A percentile compares a stretch with the other conserved stretches of the same genome.
phyloP scores from a whole-genome alignment of 2,113 vertebrate species.

The Benitochromis conjunctus region DNA sequence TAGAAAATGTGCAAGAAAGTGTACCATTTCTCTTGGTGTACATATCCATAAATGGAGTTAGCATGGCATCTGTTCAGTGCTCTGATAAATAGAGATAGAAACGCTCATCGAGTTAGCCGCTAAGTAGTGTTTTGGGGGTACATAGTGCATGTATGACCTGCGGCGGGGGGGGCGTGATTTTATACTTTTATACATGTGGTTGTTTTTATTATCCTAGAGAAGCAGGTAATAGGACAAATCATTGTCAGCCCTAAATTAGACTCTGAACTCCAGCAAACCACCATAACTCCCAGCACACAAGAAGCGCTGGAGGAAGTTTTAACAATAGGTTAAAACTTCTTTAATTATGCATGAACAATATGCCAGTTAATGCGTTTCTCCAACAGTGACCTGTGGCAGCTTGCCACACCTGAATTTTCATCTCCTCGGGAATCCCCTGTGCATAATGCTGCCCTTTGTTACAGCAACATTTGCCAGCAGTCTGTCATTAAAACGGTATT shows the following conservation, averaged over 20 bases:
- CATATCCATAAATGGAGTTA: neutral
- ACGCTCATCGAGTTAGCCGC: neutral
- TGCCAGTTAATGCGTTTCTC: neutral
- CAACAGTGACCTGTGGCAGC: neutral
- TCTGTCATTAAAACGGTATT: neutral
- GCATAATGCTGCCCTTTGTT: neutral
- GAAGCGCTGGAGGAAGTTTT: neutral
- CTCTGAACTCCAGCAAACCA: neutral
- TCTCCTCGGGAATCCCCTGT: neutral
- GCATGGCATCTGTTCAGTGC: neutral
- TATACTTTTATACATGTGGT: neutral
- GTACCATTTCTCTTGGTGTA: neutral
- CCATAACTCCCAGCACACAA: neutral
- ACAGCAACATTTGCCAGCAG: neutral
- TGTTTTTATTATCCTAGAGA: neutral
- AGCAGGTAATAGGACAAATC: neutral
- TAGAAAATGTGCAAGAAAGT: neutral
- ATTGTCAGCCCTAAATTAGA: neutral
- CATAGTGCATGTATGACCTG: neutral
- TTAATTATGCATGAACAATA: neutral
- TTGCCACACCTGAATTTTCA: neutral
- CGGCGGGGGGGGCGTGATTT: neutral
- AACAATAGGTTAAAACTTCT: neutral
- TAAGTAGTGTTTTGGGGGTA: neutral
- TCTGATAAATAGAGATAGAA: neutral